A percentile compares a stretch with the other conserved stretches of the same genome.
Conservation (phyloP, 1,140 invertebrate species). For the Atta colombica region DNA sequence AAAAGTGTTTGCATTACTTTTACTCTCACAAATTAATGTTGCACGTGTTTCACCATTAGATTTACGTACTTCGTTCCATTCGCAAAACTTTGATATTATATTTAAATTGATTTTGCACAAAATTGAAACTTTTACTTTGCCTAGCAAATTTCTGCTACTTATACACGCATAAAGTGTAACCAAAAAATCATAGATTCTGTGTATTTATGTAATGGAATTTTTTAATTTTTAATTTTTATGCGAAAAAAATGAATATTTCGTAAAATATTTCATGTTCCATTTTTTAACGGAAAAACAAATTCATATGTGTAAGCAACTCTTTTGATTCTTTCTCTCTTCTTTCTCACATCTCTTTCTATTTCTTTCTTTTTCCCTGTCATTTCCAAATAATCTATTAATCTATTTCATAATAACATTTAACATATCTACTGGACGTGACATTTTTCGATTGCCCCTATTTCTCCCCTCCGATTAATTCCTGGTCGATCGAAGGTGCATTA, state of each 20-base stretch:
- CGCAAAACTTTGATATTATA: conserved; percentile 28
- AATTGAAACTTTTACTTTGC: conserved; percentile 38
- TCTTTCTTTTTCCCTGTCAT: conserved; percentile 2
- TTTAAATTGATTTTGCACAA: conserved; percentile 49
- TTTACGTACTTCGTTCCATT: conserved; percentile 5
- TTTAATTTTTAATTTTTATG: conserved; percentile 2
- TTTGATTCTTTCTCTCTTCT: neutral
- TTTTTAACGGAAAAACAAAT: conserved; percentile 3
- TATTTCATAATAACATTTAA: conserved; percentile 49
- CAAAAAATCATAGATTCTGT: conserved; percentile 45
- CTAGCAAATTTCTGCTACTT: neutral
- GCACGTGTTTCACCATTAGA: conserved; percentile 6
- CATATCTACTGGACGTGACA: conserved; percentile 38
- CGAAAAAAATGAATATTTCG: conserved; percentile 5
- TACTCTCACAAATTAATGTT: conserved; percentile 11
- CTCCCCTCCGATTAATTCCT: conserved; percentile 49
- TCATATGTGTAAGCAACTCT: neutral
- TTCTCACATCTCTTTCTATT: too few species aligned
- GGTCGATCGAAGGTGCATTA: conserved; percentile 41
- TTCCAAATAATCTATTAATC: conserved; percentile 45
- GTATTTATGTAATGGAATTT: neutral
- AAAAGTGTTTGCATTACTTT: conserved; percentile 27
- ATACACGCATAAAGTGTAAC: conserved; percentile 24
- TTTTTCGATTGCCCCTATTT: conserved; percentile 52
- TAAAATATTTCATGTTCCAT: conserved; percentile 29